Base-by-base conservation (phyloP, 1,140 invertebrate species). In the Paraescarpia echinospica region DNA sequence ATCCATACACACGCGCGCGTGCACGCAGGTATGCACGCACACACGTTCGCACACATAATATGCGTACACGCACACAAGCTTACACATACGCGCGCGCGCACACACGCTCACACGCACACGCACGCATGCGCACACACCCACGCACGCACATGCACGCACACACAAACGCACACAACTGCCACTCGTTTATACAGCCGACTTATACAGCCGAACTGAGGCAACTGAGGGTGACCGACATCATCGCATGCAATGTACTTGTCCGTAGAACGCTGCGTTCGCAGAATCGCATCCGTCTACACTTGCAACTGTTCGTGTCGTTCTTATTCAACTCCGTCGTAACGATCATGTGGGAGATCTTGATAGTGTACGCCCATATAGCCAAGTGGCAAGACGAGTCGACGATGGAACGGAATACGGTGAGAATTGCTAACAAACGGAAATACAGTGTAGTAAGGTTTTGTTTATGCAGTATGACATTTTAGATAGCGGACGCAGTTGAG, bases 301-400 rank as follows among this genome's bases (percentile, higher is more conserved):
- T 96, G 91, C 96, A 97, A 94, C 95, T 97, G 88, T 97, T 97
- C 94, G 88, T 95, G 0, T 96, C 97, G 0, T 96, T 97, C 41
- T 94, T 97, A 1, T 34, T 97, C 35, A 96, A 96, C 90, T 95
- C 96, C 6, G 93, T 96, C 31, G 94, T 96, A 33, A 96, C 96
- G 41, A 93, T 95, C 9, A 94, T 96, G 92, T 96, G 96, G 95
- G 94, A 95, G 27, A 92, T 96, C 33, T 94, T 97, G 35, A 94
- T 97, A 8, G 94, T 96, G 33, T 94, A 95, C 35, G 95, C 96
- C 93, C 92, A 95, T 31, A 92, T 95, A 31, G 33, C 91, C 1
- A 91, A 59, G 27, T 48, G 33, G 34, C 33, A 34, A 12, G 48
- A 34, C 34, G 14, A 35, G n/a, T 48, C 91, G 33, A 33, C 33